Percentiles rank a stretch among this genome's conserved stretches.
phyloP scores from a whole-genome alignment of 1,140 invertebrate species.

The Drosophila athabasca region DNA sequence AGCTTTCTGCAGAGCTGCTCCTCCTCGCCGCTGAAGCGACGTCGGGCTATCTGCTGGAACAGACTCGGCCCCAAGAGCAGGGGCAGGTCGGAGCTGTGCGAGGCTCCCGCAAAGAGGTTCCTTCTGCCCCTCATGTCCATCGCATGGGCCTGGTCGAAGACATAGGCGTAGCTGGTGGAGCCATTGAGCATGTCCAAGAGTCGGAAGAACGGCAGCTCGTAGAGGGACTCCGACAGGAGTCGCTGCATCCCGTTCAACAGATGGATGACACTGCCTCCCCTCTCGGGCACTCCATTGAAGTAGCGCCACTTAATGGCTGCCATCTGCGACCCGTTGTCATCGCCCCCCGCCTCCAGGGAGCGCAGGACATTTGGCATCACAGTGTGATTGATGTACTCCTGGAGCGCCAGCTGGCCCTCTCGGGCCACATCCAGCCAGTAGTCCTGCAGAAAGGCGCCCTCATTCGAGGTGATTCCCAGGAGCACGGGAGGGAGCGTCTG shows the following conservation, averaged over 20 bases:
- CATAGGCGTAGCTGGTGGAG: conserved; percentile 83
- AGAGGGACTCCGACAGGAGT: conserved; percentile 73
- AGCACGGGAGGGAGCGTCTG: conserved; percentile 65
- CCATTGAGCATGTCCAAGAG: conserved; percentile 71
- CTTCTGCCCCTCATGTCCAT: conserved; percentile 80
- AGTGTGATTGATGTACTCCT: conserved; percentile 84
- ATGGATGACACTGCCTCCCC: conserved; percentile 38
- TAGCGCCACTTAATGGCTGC: conserved; percentile 85
- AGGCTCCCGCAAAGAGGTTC: conserved; percentile 84
- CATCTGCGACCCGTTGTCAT: conserved; percentile 57
- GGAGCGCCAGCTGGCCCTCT: conserved; percentile 84
- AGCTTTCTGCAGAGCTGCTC: conserved; percentile 85
- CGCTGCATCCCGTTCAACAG: conserved; percentile 71
- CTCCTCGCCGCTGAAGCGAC: conserved; percentile 85
- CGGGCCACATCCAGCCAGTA: conserved; percentile 85
- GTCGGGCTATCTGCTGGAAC: conserved; percentile 86
- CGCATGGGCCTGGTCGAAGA: conserved; percentile 81
- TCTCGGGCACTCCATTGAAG: conserved; percentile 54
- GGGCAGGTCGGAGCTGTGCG: conserved; percentile 87
- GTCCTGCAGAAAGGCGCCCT: conserved; percentile 85
- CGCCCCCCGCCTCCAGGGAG: conserved; percentile 33
- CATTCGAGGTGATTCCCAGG: conserved; percentile 84
- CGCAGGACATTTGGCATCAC: conserved; percentile 84
- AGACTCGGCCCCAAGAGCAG: conserved; percentile 87
- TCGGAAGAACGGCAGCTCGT: conserved; percentile 75